Conservation (phyloP, 2,888 invertebrate genomes). For the Hyalella azteca region DNA sequence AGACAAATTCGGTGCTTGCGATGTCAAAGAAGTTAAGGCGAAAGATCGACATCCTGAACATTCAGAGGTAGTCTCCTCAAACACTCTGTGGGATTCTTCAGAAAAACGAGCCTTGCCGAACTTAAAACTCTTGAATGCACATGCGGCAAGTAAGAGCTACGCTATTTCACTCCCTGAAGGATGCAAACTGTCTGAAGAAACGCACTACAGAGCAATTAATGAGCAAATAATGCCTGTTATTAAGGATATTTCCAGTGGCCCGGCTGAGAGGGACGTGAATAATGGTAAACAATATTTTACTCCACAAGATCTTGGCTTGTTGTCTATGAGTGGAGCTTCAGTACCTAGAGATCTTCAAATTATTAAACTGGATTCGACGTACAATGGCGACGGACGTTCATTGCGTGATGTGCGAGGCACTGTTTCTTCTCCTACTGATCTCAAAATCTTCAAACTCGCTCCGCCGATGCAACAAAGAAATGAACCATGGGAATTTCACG, state of each 20-base stretch:
- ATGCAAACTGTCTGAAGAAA: neutral
- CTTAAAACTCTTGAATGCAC: neutral
- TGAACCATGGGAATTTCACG: neutral
- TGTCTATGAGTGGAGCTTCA: neutral
- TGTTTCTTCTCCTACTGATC: neutral
- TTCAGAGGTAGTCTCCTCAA: neutral
- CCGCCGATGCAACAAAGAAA: neutral
- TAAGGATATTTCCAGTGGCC: neutral
- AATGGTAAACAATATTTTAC: neutral
- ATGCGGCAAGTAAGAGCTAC: neutral
- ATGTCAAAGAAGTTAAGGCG: neutral
- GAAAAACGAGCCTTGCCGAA: neutral
- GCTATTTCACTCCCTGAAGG: neutral
- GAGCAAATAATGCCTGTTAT: neutral
- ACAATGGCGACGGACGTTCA: neutral
- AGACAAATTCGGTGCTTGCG: neutral
- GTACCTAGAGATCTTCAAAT: slow-evolving; percentile 5
- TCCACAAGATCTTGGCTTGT: slow-evolving; percentile 14
- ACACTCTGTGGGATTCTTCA: neutral
- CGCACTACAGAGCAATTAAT: neutral
- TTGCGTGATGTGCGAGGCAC: neutral
- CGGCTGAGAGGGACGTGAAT: neutral
- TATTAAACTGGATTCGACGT: slow-evolving; percentile 1
- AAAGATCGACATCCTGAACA: neutral
- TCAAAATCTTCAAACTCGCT: slow-evolving; percentile 22